Percentiles rank a stretch among this genome's conserved stretches.
These are phyloP conservation scores for Agelas oroides DNA, from an alignment of 37 sponge, comb jelly and placozoan species.

Conservation along the genomic window DNA sequence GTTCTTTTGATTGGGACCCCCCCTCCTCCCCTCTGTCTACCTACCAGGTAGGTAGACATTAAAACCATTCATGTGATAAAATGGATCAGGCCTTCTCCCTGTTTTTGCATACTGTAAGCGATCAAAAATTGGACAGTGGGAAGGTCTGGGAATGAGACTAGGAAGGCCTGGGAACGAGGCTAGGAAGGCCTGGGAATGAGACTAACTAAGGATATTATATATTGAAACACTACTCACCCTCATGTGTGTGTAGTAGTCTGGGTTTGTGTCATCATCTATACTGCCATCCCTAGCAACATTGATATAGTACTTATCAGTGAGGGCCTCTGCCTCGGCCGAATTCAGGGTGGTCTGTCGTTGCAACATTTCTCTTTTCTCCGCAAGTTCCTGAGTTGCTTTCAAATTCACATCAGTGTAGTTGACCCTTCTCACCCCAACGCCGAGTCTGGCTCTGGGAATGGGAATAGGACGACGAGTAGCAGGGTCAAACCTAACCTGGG, in stretches of 20 bases:
- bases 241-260: conserved; percentile 68
- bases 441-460: conserved; percentile 1
- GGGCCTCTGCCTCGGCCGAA: conserved; percentile 26
- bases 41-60: too few relatives aligned
- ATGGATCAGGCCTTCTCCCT: too few relatives aligned
- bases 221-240: conserved; percentile 51
- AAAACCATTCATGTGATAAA: too few relatives aligned
- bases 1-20: too few relatives aligned
- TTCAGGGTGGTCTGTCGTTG: background rate
- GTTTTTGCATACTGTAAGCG: too few relatives aligned
- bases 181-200: too few relatives aligned
- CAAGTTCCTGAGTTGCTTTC: conserved; percentile 8
- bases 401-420: conserved; percentile 49
- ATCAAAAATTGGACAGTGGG: too few relatives aligned
- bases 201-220: too few relatives aligned
- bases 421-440: background rate
- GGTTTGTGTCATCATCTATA: conserved; percentile 57
- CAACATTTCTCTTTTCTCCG: background rate
- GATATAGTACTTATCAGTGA: conserved; percentile 42
- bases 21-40: too few relatives aligned
- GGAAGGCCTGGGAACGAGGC: too few relatives aligned
- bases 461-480: background rate
- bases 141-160: too few relatives aligned
- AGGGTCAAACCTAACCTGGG: conserved; percentile 34
- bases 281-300: conserved; percentile 27